Conservation (phyloP, 2,797 vertebrate species). For the Crax fasciolata region DNA sequence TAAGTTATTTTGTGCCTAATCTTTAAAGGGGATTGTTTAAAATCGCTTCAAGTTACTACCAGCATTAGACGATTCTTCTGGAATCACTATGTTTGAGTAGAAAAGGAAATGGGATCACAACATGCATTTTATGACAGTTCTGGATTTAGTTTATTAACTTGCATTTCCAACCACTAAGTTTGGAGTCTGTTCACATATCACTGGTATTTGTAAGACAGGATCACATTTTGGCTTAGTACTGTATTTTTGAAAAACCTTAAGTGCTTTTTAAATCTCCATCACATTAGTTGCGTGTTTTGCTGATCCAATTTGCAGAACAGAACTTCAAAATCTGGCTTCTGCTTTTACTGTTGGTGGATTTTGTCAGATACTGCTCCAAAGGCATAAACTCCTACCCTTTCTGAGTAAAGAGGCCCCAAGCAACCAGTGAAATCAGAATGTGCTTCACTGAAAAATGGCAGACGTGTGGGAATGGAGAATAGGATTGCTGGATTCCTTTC, state of each 20-base stretch:
- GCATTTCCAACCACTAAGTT: not conserved
- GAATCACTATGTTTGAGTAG: constrained; percentile 40
- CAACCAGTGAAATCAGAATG: not conserved
- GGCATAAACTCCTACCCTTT: not conserved
- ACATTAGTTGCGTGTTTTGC: not conserved
- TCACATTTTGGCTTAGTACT: not conserved
- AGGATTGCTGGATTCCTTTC: not conserved
- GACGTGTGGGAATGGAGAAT: not conserved
- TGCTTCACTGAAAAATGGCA: not conserved
- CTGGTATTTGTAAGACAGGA: not conserved
- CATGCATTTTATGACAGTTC: constrained; percentile 48
- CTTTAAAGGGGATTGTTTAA: constrained; percentile 18
- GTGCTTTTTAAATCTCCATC: not conserved
- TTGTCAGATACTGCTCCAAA: not conserved
- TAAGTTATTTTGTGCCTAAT: constrained; percentile 22
- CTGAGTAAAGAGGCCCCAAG: not conserved
- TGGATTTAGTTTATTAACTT: constrained; percentile 62
- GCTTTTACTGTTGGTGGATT: not conserved
- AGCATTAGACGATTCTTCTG: constrained; percentile 42
- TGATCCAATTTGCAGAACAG: not conserved
- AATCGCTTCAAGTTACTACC: constrained; percentile 40
- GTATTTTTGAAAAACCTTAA: not conserved
- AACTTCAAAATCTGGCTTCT: not conserved
- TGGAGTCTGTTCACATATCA: not conserved
- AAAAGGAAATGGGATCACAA: constrained; percentile 70